These are phyloP conservation scores for Lasius platythorax DNA, from an alignment of 2,888 invertebrate species.

Conservation along the genomic window DNA sequence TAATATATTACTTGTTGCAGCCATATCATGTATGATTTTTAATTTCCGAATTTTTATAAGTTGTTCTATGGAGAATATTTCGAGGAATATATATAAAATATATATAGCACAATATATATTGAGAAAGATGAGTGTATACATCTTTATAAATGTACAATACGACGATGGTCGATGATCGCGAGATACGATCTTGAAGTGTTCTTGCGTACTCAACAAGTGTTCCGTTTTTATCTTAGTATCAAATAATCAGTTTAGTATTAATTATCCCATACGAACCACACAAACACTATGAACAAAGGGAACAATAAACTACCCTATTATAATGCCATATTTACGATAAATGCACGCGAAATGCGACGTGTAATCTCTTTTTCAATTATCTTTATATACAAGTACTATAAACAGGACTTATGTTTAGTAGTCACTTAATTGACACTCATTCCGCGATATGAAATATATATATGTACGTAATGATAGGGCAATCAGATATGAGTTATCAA, in stretches of 20 bases:
- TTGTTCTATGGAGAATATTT: slow-evolving; percentile 9
- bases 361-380: slow-evolving; percentile 23
- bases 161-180: slow-evolving; percentile 2
- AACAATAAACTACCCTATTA: slow-evolving; percentile 23
- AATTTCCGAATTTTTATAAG: slow-evolving; percentile 17
- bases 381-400: slow-evolving; percentile 22
- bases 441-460: slow-evolving; percentile 17
- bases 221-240: slow-evolving; percentile 42
- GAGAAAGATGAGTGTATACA: not conserved
- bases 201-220: slow-evolving; percentile 46
- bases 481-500: not conserved
- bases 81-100: not conserved
- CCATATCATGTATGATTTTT: slow-evolving; percentile 26
- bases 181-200: slow-evolving; percentile 42
- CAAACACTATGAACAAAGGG: slow-evolving; percentile 21
- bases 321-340: slow-evolving; percentile 23
- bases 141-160: slow-evolving; percentile 8
- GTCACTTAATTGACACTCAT: slow-evolving; percentile 17
- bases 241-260: slow-evolving; percentile 40
- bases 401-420: slow-evolving; percentile 24
- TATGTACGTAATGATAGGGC: not conserved
- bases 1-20: slow-evolving; percentile 26
- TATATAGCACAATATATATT: not conserved
- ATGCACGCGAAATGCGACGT: slow-evolving; percentile 16
- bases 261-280: not conserved